Evolutionary conservation across 2,113 vertebrate species (phyloP).

Genomic region (Riparia riparia): DNA sequence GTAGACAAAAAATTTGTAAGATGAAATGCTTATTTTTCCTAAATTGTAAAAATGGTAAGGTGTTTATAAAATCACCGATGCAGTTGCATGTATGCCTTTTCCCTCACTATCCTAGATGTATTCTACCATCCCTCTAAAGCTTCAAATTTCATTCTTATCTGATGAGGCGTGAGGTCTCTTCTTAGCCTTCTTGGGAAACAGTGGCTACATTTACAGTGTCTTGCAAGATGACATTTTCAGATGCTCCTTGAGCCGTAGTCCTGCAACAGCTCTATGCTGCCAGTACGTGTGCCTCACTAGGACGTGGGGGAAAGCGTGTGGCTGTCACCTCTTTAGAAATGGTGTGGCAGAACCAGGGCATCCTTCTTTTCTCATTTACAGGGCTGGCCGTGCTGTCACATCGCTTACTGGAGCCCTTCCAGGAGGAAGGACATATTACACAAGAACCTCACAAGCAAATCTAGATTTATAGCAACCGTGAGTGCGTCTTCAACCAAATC

Average conservation of each 20-base stretch:
- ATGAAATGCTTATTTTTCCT: neutral
- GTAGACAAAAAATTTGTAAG: neutral
- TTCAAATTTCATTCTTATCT: neutral
- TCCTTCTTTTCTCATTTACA: slow-evolving; percentile 12
- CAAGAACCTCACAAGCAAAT: neutral
- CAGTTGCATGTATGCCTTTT: neutral
- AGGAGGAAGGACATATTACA: neutral
- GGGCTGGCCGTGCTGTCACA: neutral
- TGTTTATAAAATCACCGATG: neutral
- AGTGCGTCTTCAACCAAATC: neutral
- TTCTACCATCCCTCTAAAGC: neutral
- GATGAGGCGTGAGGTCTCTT: neutral
- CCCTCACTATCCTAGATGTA: neutral
- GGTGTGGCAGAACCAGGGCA: slow-evolving; percentile 33
- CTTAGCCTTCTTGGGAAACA: neutral
- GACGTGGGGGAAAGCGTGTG: neutral
- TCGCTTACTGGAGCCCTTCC: slow-evolving; percentile 12
- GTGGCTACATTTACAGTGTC: neutral
- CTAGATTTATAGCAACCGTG: neutral
- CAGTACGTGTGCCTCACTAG: neutral
- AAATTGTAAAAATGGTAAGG: neutral
- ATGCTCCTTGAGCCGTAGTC: neutral
- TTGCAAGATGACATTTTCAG: neutral
- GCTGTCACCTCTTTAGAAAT: slow-evolving; percentile 26
- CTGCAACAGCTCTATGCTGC: neutral